Percentiles rank a stretch among this genome's conserved stretches.
Conservation (phyloP, 1,140 invertebrate genomes). For the Anadara kagoshimensis region DNA sequence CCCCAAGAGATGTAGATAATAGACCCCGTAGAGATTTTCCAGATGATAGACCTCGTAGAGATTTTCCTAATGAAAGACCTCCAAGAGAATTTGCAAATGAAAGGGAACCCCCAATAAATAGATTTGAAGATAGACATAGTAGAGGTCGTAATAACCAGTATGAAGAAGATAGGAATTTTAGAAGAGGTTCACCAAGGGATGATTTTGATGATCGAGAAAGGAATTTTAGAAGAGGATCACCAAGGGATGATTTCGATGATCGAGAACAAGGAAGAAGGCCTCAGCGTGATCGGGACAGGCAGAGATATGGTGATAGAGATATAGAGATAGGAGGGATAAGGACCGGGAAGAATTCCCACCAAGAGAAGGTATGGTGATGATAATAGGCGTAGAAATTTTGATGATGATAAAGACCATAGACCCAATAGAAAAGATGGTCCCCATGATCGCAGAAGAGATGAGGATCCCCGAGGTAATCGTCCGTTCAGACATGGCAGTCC, state of each 20-base stretch:
- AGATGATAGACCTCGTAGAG: not conserved
- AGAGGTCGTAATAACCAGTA: slow-evolving; percentile 5
- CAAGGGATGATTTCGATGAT: not conserved
- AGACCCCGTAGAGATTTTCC: no score
- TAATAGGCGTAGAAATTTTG: no score
- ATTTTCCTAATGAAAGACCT: not conserved
- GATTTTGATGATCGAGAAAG: not conserved
- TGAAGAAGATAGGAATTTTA: not conserved
- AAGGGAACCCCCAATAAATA: not conserved
- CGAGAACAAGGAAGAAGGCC: not conserved
- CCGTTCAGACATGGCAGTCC: not conserved
- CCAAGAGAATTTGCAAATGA: slow-evolving; percentile 2
- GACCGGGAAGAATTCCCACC: no score
- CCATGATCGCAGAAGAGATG: not conserved
- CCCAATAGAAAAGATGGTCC: not conserved
- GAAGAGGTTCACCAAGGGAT: not conserved
- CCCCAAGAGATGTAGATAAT: no score
- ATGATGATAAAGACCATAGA: not conserved
- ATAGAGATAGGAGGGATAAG: no score
- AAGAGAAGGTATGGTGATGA: no score
- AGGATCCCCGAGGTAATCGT: not conserved
- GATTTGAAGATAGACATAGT: not conserved
- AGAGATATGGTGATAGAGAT: no score
- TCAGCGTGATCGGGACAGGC: no score
- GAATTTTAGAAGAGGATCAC: not conserved